Evolutionary conservation across 2,888 invertebrate species (phyloP), one percentile per base, ranked within the genome.

Genomic region (Adelognathus sp.): DNA sequence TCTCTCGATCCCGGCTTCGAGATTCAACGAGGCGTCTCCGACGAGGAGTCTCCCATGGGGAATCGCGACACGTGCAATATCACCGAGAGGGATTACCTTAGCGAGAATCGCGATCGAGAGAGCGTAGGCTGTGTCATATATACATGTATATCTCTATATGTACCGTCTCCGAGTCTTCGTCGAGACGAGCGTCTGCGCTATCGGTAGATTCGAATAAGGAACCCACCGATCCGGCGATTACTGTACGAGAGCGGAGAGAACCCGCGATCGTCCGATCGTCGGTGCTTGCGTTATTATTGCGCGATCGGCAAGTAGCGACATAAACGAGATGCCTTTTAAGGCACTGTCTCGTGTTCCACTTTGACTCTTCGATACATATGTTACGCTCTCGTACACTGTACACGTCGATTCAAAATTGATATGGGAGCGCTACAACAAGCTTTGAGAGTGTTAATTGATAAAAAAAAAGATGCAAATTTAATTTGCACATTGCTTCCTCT

Each of bases 341-440:
- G 89, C 73, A 79, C 83, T 85, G 86, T 85, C 86, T 86, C 81
- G 83, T 81, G 87, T 84, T 83, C 87, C 80, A 88, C 83, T 88
- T 88, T 61, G 56, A 24, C 60, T 33, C 41, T 44, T 54, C 66
- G 60, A 66, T 52, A 71, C 61, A 66, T 46, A 63, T 76, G 61
- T 74, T n/a, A n/a, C n/a, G n/a, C n/a, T n/a, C n/a, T n/a, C n/a
- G n/a, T n/a, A n/a, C n/a, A n/a, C n/a, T n/a, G n/a, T n/a, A n/a
- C n/a, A n/a, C n/a, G n/a, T n/a, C n/a, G n/a, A n/a, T n/a, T n/a
- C n/a, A n/a, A n/a, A n/a, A n/a, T n/a, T n/a, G n/a, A n/a, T n/a
- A n/a, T n/a, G n/a, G n/a, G n/a, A n/a, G n/a, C n/a, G n/a, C n/a
- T n/a, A n/a, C n/a, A n/a, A n/a, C n/a, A n/a, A n/a, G n/a, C n/a